Conservation (phyloP, 2,113 vertebrate species). For the Burhinus bistriatus region DNA sequence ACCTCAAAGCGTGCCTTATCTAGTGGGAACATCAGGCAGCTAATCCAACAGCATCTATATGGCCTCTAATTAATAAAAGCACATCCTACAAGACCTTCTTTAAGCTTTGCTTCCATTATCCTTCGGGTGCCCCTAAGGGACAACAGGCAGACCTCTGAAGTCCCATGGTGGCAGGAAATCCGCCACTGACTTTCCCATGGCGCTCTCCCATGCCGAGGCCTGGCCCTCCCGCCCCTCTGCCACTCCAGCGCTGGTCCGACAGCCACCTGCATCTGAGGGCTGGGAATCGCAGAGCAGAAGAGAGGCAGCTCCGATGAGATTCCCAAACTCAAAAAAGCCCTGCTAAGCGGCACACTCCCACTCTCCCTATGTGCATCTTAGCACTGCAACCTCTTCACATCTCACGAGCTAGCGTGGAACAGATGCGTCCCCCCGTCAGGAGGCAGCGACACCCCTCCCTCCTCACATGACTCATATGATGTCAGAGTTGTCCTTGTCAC, state of each 20-base stretch:
- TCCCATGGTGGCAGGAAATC: background rate
- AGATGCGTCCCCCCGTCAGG: slow-evolving; percentile 64
- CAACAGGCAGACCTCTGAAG: background rate
- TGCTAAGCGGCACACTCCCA: slow-evolving; percentile 68
- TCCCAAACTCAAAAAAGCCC: slow-evolving; percentile 71
- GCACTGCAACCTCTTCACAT: slow-evolving; percentile 71
- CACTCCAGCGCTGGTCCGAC: rapidly evolving
- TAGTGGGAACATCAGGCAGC: background rate
- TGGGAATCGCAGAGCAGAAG: slow-evolving; percentile 44
- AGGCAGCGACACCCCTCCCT: slow-evolving; percentile 61
- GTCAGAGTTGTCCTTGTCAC: slow-evolving; percentile 67
- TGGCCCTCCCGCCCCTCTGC: background rate
- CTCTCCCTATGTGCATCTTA: slow-evolving; percentile 72
- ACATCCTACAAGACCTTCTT: background rate
- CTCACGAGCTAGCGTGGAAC: slow-evolving; percentile 69
- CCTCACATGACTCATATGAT: slow-evolving; percentile 69
- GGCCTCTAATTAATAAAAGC: background rate
- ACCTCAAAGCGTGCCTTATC: background rate
- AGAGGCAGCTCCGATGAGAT: slow-evolving; percentile 62
- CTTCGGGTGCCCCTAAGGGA: background rate
- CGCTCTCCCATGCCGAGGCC: rapidly evolving
- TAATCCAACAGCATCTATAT: background rate
- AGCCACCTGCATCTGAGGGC: background rate
- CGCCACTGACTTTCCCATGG: rapidly evolving
- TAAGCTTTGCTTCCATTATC: background rate